Percentiles rank a stretch among this genome's conserved stretches.
Conservation (phyloP, 2,888 invertebrate genomes). For the Xylocampa areola region DNA sequence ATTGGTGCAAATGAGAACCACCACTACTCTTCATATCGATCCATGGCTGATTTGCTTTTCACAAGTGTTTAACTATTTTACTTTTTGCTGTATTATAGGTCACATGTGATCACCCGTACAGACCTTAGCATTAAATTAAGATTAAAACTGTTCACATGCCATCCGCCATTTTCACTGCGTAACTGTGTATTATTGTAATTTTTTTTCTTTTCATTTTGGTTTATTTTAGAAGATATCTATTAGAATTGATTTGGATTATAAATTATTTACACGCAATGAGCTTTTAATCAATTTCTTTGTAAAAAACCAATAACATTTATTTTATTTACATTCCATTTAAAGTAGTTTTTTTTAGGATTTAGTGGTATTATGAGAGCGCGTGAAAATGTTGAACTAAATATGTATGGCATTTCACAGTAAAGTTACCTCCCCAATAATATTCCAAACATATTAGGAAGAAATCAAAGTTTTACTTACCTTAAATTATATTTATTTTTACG, state of each 20-base stretch:
- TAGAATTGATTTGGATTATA: constrained; percentile 2
- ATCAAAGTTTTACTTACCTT: too few relatives aligned
- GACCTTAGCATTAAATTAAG: constrained; percentile 6
- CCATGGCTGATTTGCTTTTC: background rate
- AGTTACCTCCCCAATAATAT: constrained; percentile 4
- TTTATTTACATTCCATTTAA: background rate
- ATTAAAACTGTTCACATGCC: constrained; percentile 10
- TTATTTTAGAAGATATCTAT: constrained; percentile 8
- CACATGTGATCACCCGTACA: constrained; percentile 5
- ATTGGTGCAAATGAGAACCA: too few relatives aligned
- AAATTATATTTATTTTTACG: background rate
- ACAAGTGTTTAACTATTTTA: constrained; percentile 9
- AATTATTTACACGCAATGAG: constrained; percentile 4
- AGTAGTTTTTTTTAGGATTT: constrained; percentile 6
- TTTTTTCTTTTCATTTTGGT: constrained; percentile 10
- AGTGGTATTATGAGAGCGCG: constrained; percentile 8
- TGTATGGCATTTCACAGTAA: constrained; percentile 4
- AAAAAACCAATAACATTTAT: constrained; percentile 11
- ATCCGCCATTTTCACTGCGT: constrained; percentile 6
- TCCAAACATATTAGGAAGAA: constrained; percentile 2
- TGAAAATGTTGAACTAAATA: constrained; percentile 6
- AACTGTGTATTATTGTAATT: constrained; percentile 10
- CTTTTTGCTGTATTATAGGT: constrained; percentile 3
- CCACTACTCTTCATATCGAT: background rate
- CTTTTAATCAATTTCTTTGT: constrained; percentile 3